Evolutionary conservation across 2,113 vertebrate species (phyloP), one percentile per base, ranked within the genome.

Genomic region (Ameiurus melas): DNA sequence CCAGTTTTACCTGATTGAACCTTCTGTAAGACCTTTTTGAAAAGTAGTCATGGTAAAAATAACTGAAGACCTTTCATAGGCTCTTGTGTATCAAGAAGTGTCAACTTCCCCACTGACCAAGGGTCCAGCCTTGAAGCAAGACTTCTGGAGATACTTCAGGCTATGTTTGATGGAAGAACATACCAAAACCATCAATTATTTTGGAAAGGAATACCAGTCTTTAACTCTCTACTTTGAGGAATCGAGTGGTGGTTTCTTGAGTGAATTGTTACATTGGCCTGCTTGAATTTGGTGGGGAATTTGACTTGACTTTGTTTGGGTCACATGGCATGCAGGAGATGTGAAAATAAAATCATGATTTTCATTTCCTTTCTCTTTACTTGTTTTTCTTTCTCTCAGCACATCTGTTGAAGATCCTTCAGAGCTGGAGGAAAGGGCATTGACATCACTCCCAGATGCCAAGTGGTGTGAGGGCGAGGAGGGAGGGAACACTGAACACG

Each of bases 361-460:
- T 47, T 47, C 5, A 47, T 47, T 83, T 53, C 58, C 55, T 75
- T 43, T 84, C 19, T 71, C 55, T 64, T 57, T 90, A 16, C 57
- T 57, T 36, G n/a, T 86, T 16, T 86, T 51, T 84, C 64, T 75
- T 62, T 83, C 25, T 55, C 55, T 80, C 68, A 94, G 93, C 7
- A 83, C 39, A 62, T 90, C 87, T 93, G 90, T 92, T 92, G 91
- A 93, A 70, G 90, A 87, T 60, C 39, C 90, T 62, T 88, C 92
- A 93, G 91, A 94, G 87, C 82, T 79, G 68, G 68, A 85, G 87
- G 68, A 94, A 92, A 93, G 93, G 88, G 90, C 91, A 91, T 53
- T 51, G 0, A 25, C 85, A n/a, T 89, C 90, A 25, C 88, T 91
- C 89, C n/a, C 78, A 22, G 84, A 87, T 58, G 80, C 89, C 66